A percentile compares a stretch with the other conserved stretches of the same genome.
phyloP scores from a whole-genome alignment of 2,113 vertebrate species.

The Camelus dromedarius region DNA sequence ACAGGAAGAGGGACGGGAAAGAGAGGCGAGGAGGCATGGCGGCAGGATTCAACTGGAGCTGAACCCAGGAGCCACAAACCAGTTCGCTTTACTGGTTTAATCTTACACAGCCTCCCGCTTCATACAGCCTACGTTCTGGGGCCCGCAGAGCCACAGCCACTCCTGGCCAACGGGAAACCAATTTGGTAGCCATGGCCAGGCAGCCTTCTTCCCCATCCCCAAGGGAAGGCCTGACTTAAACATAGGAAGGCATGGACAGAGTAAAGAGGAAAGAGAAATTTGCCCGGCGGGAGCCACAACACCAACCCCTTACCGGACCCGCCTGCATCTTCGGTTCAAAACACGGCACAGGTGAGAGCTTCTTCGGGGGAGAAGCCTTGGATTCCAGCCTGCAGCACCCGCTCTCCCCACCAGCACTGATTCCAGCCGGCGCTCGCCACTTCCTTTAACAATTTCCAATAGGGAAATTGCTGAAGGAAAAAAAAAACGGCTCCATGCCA shows the following conservation, averaged over 20 bases:
- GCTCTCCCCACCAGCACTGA: not conserved
- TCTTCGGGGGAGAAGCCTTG: no score
- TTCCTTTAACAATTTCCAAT: conserved; percentile 68
- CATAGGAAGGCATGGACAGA: not conserved
- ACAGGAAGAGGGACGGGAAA: not conserved
- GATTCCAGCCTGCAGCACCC: not conserved
- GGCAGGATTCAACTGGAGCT: not conserved
- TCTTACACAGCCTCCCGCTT: not conserved
- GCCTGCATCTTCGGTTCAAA: not conserved
- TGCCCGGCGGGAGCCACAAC: not conserved
- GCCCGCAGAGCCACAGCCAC: not conserved
- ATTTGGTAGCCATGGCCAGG: not conserved
- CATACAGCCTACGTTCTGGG: not conserved
- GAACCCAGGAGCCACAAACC: not conserved
- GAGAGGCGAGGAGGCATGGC: not conserved
- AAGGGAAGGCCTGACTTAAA: not conserved
- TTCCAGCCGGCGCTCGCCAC: not conserved
- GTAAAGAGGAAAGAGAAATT: not conserved
- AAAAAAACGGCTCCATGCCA: conserved; percentile 39
- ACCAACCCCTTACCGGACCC: not conserved
- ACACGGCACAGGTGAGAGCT: not conserved
- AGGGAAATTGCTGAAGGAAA: conserved; percentile 51
- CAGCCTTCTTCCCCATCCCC: not conserved
- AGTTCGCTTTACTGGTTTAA: not conserved
- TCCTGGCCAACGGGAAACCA: not conserved